Base-by-base conservation (phyloP, 2,888 invertebrate species). In the Folsomia manolachei region DNA sequence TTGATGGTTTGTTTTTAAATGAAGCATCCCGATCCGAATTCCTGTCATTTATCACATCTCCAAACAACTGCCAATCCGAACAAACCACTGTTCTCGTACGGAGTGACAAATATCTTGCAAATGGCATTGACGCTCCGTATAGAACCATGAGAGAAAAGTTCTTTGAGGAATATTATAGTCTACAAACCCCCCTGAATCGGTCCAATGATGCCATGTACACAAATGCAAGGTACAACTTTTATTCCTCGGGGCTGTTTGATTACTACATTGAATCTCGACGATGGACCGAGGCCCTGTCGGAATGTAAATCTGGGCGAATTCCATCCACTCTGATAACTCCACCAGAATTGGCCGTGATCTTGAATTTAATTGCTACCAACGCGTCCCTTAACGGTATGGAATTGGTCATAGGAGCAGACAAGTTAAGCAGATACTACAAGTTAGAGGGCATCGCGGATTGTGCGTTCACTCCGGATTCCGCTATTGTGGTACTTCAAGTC, bases 111-210 rank as follows among this genome's bases (percentile, higher is more conserved):
- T 60, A 60, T 21, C 9, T 60, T 7, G 60, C 60, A 19, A 21
- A 60, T 21, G 21, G 4, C n/a, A 60, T 60, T 60, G 60, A 60
- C n/a, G 19, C n/a, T 19, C 60, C 60, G n/a, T 60, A 60, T n/a
- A 4, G 21, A n/a, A 60, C 60, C 4, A 60, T 60, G 60, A n/a
- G 60, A 60, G 60, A 60, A 21, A 60, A 60, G n/a, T 60, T 60
- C 60, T 60, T 60, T 21, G n/a, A 4, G 4, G 60, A 60, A 60
- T 60, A 19, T 21, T 60, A 60, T n/a, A 60, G 21, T n/a, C n/a
- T 60, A 7, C 60, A 60, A 60, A 60, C 60, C n/a, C 60, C 60
- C 7, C 19, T 60, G 4, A 60, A 60, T 60, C 60, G 60, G n/a
- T 60, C 60, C 7, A 60, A 21, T 60, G 60, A 60, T n/a, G 60